These are phyloP conservation scores for Apus apus DNA, from an alignment of 2,113 vertebrate species.

Conservation along the genomic window DNA sequence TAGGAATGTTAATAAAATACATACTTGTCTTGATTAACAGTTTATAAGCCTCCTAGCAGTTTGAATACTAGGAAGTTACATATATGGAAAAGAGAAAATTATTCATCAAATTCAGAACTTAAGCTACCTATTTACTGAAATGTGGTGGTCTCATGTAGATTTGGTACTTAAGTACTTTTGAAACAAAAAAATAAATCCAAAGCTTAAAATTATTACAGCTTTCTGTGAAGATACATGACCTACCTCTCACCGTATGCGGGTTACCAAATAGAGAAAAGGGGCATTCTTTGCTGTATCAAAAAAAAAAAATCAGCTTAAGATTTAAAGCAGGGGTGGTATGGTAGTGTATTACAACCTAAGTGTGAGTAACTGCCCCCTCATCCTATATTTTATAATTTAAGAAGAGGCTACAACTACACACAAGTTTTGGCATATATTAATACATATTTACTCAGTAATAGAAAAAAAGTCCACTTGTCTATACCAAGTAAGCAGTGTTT, in stretches of 20 bases:
- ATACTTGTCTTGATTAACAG: not conserved
- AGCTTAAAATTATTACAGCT: not conserved
- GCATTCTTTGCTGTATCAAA: not conserved
- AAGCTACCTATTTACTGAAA: not conserved
- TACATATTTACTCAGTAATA: too few species aligned
- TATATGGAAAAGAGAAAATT: not conserved
- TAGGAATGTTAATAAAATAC: not conserved
- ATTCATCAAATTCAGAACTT: not conserved
- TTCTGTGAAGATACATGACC: not conserved
- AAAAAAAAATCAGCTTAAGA: not conserved
- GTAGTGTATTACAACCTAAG: not conserved
- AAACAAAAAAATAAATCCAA: not conserved
- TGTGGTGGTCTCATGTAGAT: not conserved
- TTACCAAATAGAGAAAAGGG: not conserved
- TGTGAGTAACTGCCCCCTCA: not conserved
- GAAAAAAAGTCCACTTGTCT: not conserved
- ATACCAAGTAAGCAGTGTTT: not conserved
- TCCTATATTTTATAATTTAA: not conserved
- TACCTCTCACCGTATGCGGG: not conserved
- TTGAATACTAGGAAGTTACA: not conserved
- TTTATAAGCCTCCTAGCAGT: not conserved
- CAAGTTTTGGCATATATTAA: not conserved
- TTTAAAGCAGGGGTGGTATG: not conserved
- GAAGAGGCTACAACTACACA: not conserved
- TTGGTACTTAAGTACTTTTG: not conserved